Base-by-base conservation (phyloP, 2,888 invertebrate species). In the Itoplectis maculator region DNA sequence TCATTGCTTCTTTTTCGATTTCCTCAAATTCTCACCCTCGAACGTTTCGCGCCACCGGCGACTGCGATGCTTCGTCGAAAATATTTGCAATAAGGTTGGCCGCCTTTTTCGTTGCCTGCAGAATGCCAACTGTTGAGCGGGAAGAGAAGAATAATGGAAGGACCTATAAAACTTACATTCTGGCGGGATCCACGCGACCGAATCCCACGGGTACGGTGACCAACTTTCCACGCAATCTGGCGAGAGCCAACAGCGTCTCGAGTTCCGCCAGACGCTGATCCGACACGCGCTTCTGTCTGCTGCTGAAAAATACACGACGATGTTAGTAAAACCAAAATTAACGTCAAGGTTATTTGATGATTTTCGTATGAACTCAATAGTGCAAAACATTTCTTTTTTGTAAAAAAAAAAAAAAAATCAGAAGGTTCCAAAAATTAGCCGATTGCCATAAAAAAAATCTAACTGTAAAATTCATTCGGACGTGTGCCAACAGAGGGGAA, bases 221-320 rank as follows among this genome's bases (percentile, higher is more conserved):
- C 79, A 94, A 87, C 86, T 93, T 93, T 72, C 94, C 94, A 82
- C 92, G 93, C 90, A 94, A 92, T 86, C 93, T 94, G 18, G 93
- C 90, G 81, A 95, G 91, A 2, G 94, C 94, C 73, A 95, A 82
- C 29, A 94, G 88, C 4, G 95, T 95, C 87, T 95, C 94, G 86
- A 95, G 89, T 89, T 95, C 95, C 29, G 95, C 95, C 74, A 95
- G 88, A 76, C 95, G 92, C 88, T 95, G 95, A 88, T 95, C 95
- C 29, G 95, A 95, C 29, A 94, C 94, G 63, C 94, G 92, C 87
- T 94, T 94, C 66, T 93, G 93, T 85, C 94, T 93, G 88, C 86
- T 93, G 90, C 80, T 89, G 91, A 79, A 87, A 88, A 51, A 78
- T 7, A 61, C 15, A 61, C 37, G 13, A 65, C 40, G 13, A 45